Conservation (phyloP, 2,797 vertebrate genomes). For the Thaleichthys pacificus region DNA sequence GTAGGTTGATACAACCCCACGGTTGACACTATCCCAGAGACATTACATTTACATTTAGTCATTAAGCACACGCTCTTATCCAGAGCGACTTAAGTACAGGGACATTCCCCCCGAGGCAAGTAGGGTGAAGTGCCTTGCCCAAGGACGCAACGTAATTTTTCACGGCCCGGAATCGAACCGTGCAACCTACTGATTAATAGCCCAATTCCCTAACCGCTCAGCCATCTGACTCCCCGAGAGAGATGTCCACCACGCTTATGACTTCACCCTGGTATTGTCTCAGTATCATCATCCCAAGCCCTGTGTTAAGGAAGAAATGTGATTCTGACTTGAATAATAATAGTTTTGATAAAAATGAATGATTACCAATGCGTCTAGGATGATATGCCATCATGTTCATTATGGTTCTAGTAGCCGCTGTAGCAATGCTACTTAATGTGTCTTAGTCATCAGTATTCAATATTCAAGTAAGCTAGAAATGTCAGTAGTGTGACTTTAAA, state of each 20-base stretch:
- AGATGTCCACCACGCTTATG: neutral
- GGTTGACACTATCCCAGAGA: neutral
- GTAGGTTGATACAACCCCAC: conserved; percentile 53
- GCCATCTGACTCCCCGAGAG: neutral
- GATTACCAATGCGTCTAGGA: neutral
- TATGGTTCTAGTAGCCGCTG: neutral
- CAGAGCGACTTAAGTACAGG: no score
- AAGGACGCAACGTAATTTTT: no score
- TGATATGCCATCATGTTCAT: neutral
- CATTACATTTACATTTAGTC: neutral
- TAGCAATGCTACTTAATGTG: neutral
- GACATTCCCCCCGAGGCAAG: no score
- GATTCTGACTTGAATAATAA: neutral
- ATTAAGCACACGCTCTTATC: no score
- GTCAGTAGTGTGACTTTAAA: neutral
- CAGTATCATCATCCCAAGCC: conserved; percentile 2
- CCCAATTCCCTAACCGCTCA: no score
- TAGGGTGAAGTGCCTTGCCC: no score
- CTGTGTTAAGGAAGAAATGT: neutral
- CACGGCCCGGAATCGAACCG: no score
- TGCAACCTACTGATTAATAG: no score
- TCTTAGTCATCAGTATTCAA: conserved; percentile 2
- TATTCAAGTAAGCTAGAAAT: neutral
- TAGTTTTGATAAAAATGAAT: neutral
- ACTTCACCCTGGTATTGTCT: neutral